Evolutionary conservation across 2,113 vertebrate species (phyloP), one percentile per base, ranked within the genome.

Genomic region (Thamnophis sirtalis): DNA sequence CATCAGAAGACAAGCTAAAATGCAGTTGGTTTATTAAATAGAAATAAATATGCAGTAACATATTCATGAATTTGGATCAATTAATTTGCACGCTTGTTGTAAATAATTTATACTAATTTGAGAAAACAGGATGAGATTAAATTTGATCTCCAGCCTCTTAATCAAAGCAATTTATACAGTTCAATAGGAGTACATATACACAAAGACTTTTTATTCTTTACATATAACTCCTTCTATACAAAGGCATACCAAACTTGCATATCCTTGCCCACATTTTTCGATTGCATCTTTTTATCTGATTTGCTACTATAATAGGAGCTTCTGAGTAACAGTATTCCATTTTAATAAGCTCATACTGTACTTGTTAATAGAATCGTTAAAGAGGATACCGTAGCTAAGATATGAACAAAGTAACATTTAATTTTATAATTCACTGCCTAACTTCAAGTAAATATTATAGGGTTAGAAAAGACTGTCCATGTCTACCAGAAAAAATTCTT

Each of bases 291-390:
- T 54, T 86, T 28, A n/a, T 87, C 50, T 0, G 0, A 89, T 87
- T 85, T 89, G 17, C 58, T 28, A 88, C n/a, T 93, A 91, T 93
- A 73, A 85, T 90, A 94, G 0, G 9, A 93, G 89, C 24, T 50
- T 43, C 49, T 63, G 53, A 55, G 84, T 92, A 95, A 94, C 0
- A 88, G 92, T 55, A 89, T 95, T 95, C 90, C 86, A 55, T 92
- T 94, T 86, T 68, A 93, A 93, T 93, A 93, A 94, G 89, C 43
- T 91, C 91, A 91, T 0, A 0, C 60, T 93, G 86, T 58, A 94
- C 54, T 93, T 95, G 9, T 58, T 90, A 95, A 94, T 68, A 91
- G 0, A 93, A 54, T 55, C 90, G 86, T 22, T 58, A 89, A 90
- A 56, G 89, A 88, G 93, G 49, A 91, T 87, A 85, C 3, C 85